Conservation (phyloP, 2,888 invertebrate genomes). For the Limnephilus rhombicus region DNA sequence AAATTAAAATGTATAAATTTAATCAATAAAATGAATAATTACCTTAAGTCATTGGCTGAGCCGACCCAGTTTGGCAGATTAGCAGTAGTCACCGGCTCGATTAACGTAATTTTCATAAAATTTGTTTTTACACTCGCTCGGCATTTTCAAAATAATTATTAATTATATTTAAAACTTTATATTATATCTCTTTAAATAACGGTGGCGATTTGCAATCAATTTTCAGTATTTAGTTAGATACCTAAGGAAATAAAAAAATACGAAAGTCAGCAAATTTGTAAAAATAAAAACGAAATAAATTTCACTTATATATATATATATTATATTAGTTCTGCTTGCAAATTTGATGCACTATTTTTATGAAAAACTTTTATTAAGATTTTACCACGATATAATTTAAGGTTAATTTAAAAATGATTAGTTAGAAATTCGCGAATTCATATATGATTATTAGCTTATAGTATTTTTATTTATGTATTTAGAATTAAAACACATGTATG, state of each 20-base stretch:
- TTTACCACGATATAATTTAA: not conserved
- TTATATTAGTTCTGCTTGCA: too few relatives aligned
- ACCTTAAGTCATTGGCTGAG: constrained; percentile 11
- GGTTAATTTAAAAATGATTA: not conserved
- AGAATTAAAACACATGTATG: not conserved
- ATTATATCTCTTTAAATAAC: not conserved
- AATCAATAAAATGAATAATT: not conserved
- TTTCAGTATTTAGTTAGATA: not conserved
- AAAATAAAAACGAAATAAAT: not conserved
- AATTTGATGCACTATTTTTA: too few relatives aligned
- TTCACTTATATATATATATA: not conserved
- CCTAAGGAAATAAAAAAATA: not conserved
- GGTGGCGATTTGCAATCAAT: not conserved
- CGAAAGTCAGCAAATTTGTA: not conserved
- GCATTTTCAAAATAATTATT: constrained; percentile 36
- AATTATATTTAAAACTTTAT: not conserved
- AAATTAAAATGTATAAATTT: too few relatives aligned
- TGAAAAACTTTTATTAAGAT: not conserved
- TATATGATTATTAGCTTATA: not conserved
- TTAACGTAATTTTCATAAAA: constrained; percentile 12
- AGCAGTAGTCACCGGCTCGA: constrained; percentile 21
- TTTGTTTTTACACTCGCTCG: constrained; percentile 25
- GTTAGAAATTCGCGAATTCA: not conserved
- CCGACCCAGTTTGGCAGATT: not conserved
- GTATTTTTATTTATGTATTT: constrained; percentile 10